Base-by-base conservation (phyloP, 37 sponge, comb jelly and placozoan genomes). In the Tethya wilhelma region DNA sequence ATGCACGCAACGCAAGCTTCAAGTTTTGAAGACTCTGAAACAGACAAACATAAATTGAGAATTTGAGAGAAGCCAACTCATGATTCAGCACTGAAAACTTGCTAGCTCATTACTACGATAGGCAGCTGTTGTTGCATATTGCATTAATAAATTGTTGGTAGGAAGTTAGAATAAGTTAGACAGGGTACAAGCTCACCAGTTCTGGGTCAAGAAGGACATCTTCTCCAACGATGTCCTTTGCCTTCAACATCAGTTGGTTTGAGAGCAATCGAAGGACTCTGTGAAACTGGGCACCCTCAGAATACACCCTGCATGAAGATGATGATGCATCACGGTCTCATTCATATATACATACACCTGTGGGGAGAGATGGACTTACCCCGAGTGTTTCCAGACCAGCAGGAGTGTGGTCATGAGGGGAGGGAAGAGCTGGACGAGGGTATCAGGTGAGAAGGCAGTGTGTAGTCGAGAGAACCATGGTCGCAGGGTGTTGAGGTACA, bases 1-100 rank as follows among this genome's bases (percentile, higher is more conserved):
- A 96, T 22, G 93, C 79, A 6, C 82, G 88, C 59, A 96, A 80
- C 55, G 94, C 94, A 26, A 66, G 68, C 64, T 83, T 93, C 43
- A 96, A 34, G 49, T 71, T 29, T 31, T 34, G 49, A 33, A 79
- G 59, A 44, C 74, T 67, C 82, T 86, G 78, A 41, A 20, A 26
- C 11, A n/a, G n/a, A n/a, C 7, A 12, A 60, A 60, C 53, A 49
- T 9, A 49, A 49, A 49, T 49, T 49, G 14, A 49, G 9, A 14
- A 49, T 49, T 49, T n/a, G n/a, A n/a, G n/a, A n/a, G n/a, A n/a
- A n/a, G 14, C 14, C 53, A 49, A 19, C 53, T 49, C 53, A 49
- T 9, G 9, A 49, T 49, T 49, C 53, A 49, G 9, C 14, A 49
- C n/a, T n/a, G n/a, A n/a, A n/a, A n/a, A n/a, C n/a, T n/a, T n/a